A percentile compares a stretch with the other conserved stretches of the same genome.
These are phyloP conservation scores for Trinorchestia longiramus DNA, from an alignment of 1,140 invertebrate genomes.

Conservation along the genomic window DNA sequence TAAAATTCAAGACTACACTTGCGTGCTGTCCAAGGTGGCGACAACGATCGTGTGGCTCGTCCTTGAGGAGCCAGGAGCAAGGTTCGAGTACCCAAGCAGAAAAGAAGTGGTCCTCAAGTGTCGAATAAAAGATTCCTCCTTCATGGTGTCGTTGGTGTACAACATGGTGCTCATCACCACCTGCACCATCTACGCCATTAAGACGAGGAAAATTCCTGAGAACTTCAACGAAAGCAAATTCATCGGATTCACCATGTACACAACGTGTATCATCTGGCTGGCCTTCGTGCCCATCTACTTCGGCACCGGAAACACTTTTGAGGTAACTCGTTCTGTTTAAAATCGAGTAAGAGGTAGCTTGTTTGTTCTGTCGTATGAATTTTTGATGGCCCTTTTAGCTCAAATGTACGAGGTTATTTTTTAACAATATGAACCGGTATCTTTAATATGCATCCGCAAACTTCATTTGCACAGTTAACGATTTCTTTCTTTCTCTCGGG, in stretches of 20 bases:
- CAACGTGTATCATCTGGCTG: slow-evolving; percentile 78
- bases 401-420: no score
- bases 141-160: slow-evolving; percentile 77
- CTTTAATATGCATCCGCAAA: background rate
- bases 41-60: slow-evolving; percentile 75
- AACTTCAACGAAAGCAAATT: slow-evolving; percentile 79
- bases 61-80: slow-evolving; percentile 74
- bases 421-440: background rate
- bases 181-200: slow-evolving; percentile 78
- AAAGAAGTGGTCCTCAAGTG: slow-evolving; percentile 75
- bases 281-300: slow-evolving; percentile 79
- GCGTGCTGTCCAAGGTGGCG: slow-evolving; percentile 68
- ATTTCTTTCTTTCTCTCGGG: no score
- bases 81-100: slow-evolving; percentile 73
- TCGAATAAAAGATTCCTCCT: slow-evolving; percentile 75
- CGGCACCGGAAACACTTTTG: slow-evolving; percentile 74
- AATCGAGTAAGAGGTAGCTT: background rate
- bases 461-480: no score
- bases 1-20: no score
- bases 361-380: background rate
- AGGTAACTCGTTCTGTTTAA: slow-evolving; percentile 69
- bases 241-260: slow-evolving; percentile 80
- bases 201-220: slow-evolving; percentile 76
- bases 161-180: slow-evolving; percentile 77
- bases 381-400: background rate